These are phyloP conservation scores for Drosophila nr. perissopoda DNA, from an alignment of 2,888 invertebrate genomes.

Conservation along the genomic window DNA sequence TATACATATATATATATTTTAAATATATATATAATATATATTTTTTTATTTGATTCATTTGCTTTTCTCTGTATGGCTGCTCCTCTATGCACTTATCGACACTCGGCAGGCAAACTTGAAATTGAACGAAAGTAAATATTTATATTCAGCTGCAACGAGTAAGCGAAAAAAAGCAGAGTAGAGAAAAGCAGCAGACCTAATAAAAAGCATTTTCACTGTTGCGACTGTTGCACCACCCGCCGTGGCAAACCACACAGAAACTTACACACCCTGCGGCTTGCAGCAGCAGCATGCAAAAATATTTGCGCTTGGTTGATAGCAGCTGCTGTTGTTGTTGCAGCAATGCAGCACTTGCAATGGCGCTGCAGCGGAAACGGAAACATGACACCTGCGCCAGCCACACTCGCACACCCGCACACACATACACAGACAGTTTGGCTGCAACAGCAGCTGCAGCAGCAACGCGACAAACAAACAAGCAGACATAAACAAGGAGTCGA, in stretches of 20 bases:
- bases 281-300: constrained; percentile 59
- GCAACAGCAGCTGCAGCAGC: constrained; percentile 11
- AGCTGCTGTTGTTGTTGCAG: constrained; percentile 21
- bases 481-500: constrained; percentile 60
- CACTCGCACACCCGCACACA: constrained; percentile 23
- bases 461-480: constrained; percentile 53
- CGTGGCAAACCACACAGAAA: constrained; percentile 15
- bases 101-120: constrained; percentile 50
- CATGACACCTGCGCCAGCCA: constrained; percentile 71
- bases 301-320: constrained; percentile 65
- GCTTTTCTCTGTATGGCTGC: neutral
- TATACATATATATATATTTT: neutral
- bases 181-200: constrained; percentile 40
- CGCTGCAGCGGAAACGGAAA: constrained; percentile 74
- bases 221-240: neutral
- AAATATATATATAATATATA: neutral
- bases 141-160: constrained; percentile 34
- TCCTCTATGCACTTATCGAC: constrained; percentile 63
- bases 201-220: constrained; percentile 42
- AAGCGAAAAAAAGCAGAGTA: constrained; percentile 14
- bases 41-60: neutral
- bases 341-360: constrained; percentile 25
- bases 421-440: neutral
- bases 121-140: constrained; percentile 70
- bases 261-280: constrained; percentile 32